A percentile compares a stretch with the other conserved stretches of the same genome.
Evolutionary conservation across 2,888 invertebrate species (phyloP).

Genomic region (Malthinus seriepunctatus): DNA sequence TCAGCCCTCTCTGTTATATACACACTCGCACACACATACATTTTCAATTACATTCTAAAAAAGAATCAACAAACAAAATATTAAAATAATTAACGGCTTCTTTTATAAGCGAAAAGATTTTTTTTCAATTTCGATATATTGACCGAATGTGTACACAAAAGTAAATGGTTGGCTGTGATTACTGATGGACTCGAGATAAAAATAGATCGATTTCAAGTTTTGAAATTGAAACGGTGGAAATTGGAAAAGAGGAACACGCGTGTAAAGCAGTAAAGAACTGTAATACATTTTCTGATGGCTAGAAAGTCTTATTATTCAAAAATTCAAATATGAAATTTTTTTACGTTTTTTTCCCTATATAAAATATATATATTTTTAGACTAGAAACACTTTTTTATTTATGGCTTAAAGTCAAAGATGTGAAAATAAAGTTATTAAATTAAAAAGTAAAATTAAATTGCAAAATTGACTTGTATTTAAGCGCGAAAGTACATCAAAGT

Average conservation of each 20-base stretch:
- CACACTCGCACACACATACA: slow-evolving; percentile 28
- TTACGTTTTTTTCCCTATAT: neutral
- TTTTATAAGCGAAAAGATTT: slow-evolving; percentile 3
- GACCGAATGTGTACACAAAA: slow-evolving; percentile 34
- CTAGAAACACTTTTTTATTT: too few species aligned
- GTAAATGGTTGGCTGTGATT: slow-evolving; percentile 44
- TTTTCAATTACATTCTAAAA: slow-evolving; percentile 40
- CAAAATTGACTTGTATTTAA: too few species aligned
- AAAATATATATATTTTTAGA: too few species aligned
- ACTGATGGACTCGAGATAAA: slow-evolving; percentile 49
- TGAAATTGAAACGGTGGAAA: slow-evolving; percentile 50
- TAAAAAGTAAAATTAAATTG: too few species aligned
- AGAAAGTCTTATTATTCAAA: slow-evolving; percentile 49
- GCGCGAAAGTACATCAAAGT: too few species aligned
- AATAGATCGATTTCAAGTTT: slow-evolving; percentile 49
- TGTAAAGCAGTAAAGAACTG: slow-evolving; percentile 43
- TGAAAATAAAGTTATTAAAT: too few species aligned
- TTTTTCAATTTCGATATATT: slow-evolving; percentile 39
- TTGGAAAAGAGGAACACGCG: slow-evolving; percentile 45
- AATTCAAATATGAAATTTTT: slow-evolving; percentile 49
- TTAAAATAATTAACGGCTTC: slow-evolving; percentile 15
- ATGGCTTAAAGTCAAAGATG: too few species aligned
- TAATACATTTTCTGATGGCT: slow-evolving; percentile 38
- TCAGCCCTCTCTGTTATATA: slow-evolving; percentile 15
- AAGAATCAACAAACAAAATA: slow-evolving; percentile 8